Conservation (phyloP, 2,113 vertebrate species). For the Bos taurus region ARS-UCD2.0 NC_037328.1:155939001-155939500, state of each 20-base stretch:
- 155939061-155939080: not conserved
- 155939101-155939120: not conserved
- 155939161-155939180: not conserved
- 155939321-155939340: not conserved
- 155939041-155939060: not conserved
- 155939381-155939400: rapidly evolving
- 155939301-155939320: not conserved
- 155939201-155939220: not conserved
- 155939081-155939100: not conserved
- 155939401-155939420: not conserved
- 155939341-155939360: not conserved
- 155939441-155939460: not conserved
- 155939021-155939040: not conserved
- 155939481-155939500: not conserved
- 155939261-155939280: not conserved
- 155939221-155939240: not conserved
- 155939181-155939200: not conserved
- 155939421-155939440: not conserved
- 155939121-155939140: not conserved
- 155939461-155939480: not conserved
- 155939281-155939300: not conserved
- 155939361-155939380: not conserved
- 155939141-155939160: not conserved
- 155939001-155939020: not conserved
- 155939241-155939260: not conserved